phyloP scores from a whole-genome alignment of 2,113 vertebrate genomes.

The Chinchilla lanigera region DNA sequence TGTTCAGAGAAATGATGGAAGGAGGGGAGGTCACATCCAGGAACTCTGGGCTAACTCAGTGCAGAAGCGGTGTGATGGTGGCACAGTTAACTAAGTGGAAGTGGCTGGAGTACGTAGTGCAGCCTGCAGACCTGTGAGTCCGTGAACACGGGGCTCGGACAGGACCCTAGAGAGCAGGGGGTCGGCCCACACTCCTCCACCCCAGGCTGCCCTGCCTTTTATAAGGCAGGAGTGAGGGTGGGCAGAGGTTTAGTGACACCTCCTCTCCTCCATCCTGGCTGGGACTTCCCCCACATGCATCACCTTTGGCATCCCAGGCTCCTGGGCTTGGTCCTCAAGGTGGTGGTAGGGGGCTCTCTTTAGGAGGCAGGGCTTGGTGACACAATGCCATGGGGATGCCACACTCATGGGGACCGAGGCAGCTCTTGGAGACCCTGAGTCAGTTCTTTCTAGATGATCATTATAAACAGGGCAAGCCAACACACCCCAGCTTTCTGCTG shows the following conservation, averaged over 20 bases:
- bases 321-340: not conserved
- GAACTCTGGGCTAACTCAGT: not conserved
- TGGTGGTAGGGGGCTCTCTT: not conserved
- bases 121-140: rapidly evolving
- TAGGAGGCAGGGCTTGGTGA: not conserved
- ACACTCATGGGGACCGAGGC: not conserved
- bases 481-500: not conserved
- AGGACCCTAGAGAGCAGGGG: not conserved
- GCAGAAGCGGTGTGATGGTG: not conserved
- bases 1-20: not conserved
- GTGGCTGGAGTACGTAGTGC: not conserved
- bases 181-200: not conserved
- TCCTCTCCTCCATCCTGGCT: not conserved
- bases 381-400: not conserved
- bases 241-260: not conserved
- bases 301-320: not conserved
- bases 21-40: not conserved
- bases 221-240: not conserved
- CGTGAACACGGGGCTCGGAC: not conserved
- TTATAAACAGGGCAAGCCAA: not conserved
- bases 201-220: not conserved
- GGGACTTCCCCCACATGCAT: not conserved
- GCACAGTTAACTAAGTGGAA: not conserved
- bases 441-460: not conserved
- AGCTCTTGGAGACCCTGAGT: too few species aligned